Percentiles rank a stretch among this genome's conserved stretches.
Conservation (phyloP, 1,140 invertebrate species). For the Drosophila tristis region DNA sequence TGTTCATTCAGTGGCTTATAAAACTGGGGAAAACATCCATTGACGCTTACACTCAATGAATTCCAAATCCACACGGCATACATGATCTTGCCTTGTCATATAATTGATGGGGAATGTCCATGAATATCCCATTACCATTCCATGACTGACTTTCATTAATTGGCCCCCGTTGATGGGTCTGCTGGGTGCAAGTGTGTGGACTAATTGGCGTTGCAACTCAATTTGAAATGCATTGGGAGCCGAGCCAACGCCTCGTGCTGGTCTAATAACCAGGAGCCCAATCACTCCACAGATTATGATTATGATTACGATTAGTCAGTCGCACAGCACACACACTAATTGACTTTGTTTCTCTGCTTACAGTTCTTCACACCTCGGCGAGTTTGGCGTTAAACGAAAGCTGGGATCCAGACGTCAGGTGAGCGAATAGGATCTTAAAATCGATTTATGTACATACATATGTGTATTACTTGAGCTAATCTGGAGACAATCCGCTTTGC, state of each 20-base stretch:
- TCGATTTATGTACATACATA: background rate
- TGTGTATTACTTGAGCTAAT: background rate
- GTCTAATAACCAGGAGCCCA: conserved; percentile 55
- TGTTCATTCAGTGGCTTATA: too few relatives aligned
- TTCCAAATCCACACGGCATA: conserved; percentile 13
- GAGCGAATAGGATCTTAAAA: conserved; percentile 21
- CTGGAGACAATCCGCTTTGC: background rate
- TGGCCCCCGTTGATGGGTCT: background rate
- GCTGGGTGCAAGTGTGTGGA: conserved; percentile 35
- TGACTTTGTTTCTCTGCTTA: conserved; percentile 44
- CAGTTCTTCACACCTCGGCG: conserved; percentile 98
- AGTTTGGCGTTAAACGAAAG: conserved; percentile 98
- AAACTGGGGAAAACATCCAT: conserved; percentile 9
- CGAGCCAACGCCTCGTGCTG: conserved; percentile 41
- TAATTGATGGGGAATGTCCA: conserved; percentile 30
- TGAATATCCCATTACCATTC: conserved; percentile 42
- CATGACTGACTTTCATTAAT: conserved; percentile 24
- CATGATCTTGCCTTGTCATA: conserved; percentile 39
- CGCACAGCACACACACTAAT: conserved; percentile 51
- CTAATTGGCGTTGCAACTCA: conserved; percentile 73
- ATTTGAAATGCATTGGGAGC: conserved; percentile 47
- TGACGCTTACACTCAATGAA: conserved; percentile 9
- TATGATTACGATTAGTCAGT: conserved; percentile 11
- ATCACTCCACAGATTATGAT: conserved; percentile 45
- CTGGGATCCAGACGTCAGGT: conserved; percentile 97